A percentile compares a stretch with the other conserved stretches of the same genome.
These are phyloP conservation scores for Galbula dea DNA, from an alignment of 2,113 vertebrate genomes.

Conservation along the genomic window DNA sequence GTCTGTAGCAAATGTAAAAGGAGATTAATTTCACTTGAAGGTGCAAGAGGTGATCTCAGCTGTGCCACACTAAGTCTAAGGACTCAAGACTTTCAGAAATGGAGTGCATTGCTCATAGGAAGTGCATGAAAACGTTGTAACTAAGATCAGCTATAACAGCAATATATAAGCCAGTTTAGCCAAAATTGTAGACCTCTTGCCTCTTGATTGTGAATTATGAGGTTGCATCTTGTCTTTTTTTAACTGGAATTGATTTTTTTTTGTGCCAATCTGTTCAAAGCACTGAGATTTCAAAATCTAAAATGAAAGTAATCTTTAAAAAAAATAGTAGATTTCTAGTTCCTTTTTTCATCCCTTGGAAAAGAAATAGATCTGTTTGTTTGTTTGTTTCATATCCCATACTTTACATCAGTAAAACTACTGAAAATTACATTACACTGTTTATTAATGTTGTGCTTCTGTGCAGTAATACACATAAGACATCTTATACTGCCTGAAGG, in stretches of 20 bases:
- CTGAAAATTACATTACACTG: constrained; percentile 23
- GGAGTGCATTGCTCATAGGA: background rate
- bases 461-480: constrained; percentile 23
- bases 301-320: background rate
- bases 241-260: background rate
- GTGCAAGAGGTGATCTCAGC: background rate
- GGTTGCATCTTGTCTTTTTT: background rate
- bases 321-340: background rate
- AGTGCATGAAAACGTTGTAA: background rate
- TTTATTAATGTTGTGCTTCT: constrained; percentile 55
- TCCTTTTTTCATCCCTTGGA: background rate
- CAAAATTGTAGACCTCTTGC: background rate
- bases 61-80: background rate
- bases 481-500: constrained; percentile 47
- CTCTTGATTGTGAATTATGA: background rate
- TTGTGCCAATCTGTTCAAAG: background rate
- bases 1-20: constrained; percentile 21
- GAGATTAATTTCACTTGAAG: constrained; percentile 44
- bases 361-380: constrained; percentile 27
- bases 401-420: constrained; percentile 20
- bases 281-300: background rate
- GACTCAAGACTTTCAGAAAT: background rate
- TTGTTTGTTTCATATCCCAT: background rate
- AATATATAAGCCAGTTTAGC: background rate
- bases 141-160: background rate